These are phyloP conservation scores for Raphicerus campestris DNA, from an alignment of 2,113 vertebrate genomes.

Conservation along the genomic window DNA sequence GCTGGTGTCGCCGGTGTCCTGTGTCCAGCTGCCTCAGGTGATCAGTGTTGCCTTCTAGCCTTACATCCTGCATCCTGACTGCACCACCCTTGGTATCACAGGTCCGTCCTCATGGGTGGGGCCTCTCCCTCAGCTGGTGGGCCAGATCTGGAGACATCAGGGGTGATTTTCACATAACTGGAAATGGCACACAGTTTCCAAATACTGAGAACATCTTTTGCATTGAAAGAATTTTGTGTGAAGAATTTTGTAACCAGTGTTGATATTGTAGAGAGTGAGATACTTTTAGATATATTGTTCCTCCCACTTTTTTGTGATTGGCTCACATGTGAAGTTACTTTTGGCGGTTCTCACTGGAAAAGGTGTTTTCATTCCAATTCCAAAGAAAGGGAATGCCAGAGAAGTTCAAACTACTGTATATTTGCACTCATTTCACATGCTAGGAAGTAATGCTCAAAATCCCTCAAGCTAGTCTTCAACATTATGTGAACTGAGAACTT, in stretches of 20 bases:
- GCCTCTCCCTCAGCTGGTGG: neutral
- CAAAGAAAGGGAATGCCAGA: neutral
- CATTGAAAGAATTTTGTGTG: neutral
- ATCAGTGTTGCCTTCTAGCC: neutral
- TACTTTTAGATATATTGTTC: neutral
- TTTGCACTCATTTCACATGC: neutral
- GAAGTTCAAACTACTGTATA: neutral
- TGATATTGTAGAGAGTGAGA: neutral
- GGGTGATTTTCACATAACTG: too few species aligned
- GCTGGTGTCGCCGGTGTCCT: too few species aligned
- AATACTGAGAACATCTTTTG: accelerated
- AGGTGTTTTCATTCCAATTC: neutral
- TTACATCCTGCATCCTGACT: neutral
- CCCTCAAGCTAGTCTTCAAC: neutral
- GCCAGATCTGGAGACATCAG: neutral
- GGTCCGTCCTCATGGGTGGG: neutral
- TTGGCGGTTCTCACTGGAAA: neutral
- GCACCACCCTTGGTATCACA: accelerated
- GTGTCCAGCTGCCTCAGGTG: neutral
- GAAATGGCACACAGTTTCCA: neutral
- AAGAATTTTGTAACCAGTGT: neutral
- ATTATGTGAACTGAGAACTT: neutral
- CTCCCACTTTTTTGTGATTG: neutral
- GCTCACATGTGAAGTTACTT: neutral
- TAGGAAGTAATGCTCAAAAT: neutral